Evolutionary conservation across 1,140 invertebrate genomes (phyloP), one percentile per base, ranked within the genome.

Genomic region (Teleopsis dalmanni): DNA sequence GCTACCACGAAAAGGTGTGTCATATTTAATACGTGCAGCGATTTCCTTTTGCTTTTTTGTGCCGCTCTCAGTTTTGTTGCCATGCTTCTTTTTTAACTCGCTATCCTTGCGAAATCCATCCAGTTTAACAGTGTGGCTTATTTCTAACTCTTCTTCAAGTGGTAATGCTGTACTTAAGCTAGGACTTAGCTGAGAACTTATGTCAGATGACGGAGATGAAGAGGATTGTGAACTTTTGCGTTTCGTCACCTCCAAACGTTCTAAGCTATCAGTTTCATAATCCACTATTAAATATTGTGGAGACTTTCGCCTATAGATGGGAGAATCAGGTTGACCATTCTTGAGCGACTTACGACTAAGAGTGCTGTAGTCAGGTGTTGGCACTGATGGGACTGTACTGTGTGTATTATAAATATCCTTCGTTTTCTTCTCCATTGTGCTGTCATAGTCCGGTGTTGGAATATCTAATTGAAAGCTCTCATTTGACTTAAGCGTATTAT

Each of bases 251-350:
- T 75, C 78, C 2, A 75, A 67, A 53, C 83, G 76, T 69, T 90
- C 86, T 42, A 88, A 70, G 66, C 87, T 90, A 53, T 90, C 87
- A 1, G 83, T 81, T 58, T 90, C 86, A 54, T 87, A 88, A 47
- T 85, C 80, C 40, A 78, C 71, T 11, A 72, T 73, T 46, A 71
- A 38, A 42, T 71, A 69, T 40, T 70, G 67, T 0, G 68, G 68
- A 0, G 65, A 69, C 22, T 67, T 70, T 7, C 68, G 48, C 2
- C 62, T 36, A 29, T 71, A 71, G 19, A 71, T 67, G 1, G 68
- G 68, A 0, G 68, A 71, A 18, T 71, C 68, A 0, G 68, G 68
- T 31, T 68, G 68, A 49, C 65, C 62, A 25, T 69, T 65, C n/a
- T 65, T 63, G 0, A 70, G 50, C 3, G 59, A 64, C 7, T 60